Evolutionary conservation across 2,113 vertebrate species (phyloP), one percentile per base, ranked within the genome.

Genomic region (Sapajus apella): DNA sequence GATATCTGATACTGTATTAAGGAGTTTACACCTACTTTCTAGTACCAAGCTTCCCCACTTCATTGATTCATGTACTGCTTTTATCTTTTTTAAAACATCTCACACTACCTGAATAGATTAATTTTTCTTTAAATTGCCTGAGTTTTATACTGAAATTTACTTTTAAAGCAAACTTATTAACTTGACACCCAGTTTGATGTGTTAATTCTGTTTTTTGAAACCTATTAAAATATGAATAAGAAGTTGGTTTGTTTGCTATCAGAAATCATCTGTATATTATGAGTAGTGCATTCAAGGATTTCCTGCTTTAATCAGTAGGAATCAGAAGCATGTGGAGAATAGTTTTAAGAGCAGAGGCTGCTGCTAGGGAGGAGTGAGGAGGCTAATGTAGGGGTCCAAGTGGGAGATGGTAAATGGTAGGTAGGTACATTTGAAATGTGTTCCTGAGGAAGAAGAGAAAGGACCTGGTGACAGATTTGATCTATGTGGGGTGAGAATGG

Each of bases 111-210:
- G 23, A 94, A 35, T 91, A 64, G 17, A 18, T 58, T 92, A 35
- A 47, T 96, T 72, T 92, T 96, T 91, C 40, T 75, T 56, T 76
- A 96, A 80, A 75, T 75, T 72, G 13, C 45, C 35, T 6, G 56
- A 84, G 66, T 95, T 79, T 92, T 90, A 35, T 68, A 50, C 23
- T 23, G 47, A 85, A 76, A 40, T 56, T 86, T 84, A 91, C 68
- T 94, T 96, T 90, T 50, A 94, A 96, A 50, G 52, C 58, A 91
- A 96, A 90, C 17, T 55, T 68, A 43, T 61, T 94, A 68, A 90
- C 16, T 92, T 86, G 75, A 47, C 70, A 75, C 18, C 20, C n/a
- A 91, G 12, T 70, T 75, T 80, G 32, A 55, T 87, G 1, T 90
- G 70, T 50, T 96, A 96, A 84, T 68, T 88, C 21, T 86, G 40